A percentile compares a stretch with the other conserved stretches of the same genome.
These are phyloP conservation scores for Trichacis sp. DNA, from an alignment of 2,888 invertebrate species.

Conservation along the genomic window DNA sequence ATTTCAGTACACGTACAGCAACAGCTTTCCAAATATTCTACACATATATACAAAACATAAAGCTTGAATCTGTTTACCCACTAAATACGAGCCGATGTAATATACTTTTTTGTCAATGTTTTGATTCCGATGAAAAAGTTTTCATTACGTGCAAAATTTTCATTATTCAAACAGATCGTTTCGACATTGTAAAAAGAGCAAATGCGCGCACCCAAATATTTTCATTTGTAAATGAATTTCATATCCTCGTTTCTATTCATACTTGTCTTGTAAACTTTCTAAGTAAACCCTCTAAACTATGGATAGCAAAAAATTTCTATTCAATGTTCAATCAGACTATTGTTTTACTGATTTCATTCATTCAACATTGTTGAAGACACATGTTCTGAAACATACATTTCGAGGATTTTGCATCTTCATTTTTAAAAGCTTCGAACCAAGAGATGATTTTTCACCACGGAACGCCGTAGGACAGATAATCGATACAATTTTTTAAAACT, in stretches of 20 bases:
- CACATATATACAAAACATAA: conserved; percentile 30
- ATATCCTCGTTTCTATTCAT: conserved; percentile 10
- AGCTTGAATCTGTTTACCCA: conserved; percentile 28
- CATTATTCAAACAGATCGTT: conserved; percentile 23
- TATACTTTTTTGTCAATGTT: conserved; percentile 36
- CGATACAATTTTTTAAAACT: neutral
- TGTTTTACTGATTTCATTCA: too few relatives aligned
- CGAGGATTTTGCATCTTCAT: neutral
- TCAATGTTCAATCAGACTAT: neutral
- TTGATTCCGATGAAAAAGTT: conserved; percentile 25
- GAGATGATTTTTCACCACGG: neutral
- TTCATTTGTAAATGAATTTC: conserved; percentile 16
- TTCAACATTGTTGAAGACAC: too few relatives aligned
- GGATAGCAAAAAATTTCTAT: neutral
- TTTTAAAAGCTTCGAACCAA: neutral
- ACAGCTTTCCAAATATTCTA: conserved; percentile 10
- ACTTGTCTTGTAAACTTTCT: neutral
- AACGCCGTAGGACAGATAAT: neutral
- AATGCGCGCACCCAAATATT: conserved; percentile 1
- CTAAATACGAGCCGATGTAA: conserved; percentile 26
- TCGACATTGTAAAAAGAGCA: conserved; percentile 11
- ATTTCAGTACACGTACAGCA: conserved; percentile 5
- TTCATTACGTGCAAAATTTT: conserved; percentile 24
- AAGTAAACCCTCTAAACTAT: neutral
- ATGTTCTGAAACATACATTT: too few relatives aligned